Percentiles rank a stretch among this genome's conserved stretches.
phyloP scores from a whole-genome alignment of 2,113 vertebrate species.

The Chaetorhynchus papuensis region DNA sequence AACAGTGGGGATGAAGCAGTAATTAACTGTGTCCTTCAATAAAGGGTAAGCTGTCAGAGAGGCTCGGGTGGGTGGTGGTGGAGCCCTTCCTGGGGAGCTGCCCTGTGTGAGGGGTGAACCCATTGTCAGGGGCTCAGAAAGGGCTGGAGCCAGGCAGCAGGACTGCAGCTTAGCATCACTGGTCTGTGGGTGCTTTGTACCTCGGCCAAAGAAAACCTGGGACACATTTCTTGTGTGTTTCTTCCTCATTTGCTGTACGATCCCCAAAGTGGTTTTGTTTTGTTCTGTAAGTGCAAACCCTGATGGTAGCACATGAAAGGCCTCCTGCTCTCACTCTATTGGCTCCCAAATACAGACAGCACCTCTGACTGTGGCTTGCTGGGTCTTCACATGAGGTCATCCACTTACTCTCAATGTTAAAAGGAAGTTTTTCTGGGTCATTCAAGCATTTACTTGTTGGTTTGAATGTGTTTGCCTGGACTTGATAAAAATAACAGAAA shows the following conservation, averaged over 20 bases:
- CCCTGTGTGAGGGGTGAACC: not conserved
- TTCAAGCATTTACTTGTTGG: not conserved
- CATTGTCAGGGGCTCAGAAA: accelerated
- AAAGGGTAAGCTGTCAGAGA: not conserved
- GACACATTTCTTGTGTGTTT: not conserved
- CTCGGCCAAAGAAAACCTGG: not conserved
- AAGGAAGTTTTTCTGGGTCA: not conserved
- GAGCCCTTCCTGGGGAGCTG: not conserved
- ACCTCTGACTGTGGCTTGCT: not conserved
- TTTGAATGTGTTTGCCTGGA: slow-evolving; percentile 2
- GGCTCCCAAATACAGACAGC: not conserved
- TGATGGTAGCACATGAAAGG: not conserved
- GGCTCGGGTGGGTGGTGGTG: not conserved
- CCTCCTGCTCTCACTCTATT: accelerated
- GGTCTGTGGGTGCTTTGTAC: not conserved
- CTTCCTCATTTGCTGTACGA: not conserved
- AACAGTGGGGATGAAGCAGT: not conserved
- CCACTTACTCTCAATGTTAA: not conserved
- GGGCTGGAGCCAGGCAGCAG: not conserved
- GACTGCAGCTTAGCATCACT: not conserved
- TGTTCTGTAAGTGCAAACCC: not conserved
- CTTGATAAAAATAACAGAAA: slow-evolving; percentile 40
- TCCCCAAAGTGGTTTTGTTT: not conserved
- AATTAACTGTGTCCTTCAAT: not conserved
- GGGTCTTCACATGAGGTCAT: not conserved